Conservation (phyloP, 2,888 invertebrate genomes). For the Ceriagrion tenellum region DNA sequence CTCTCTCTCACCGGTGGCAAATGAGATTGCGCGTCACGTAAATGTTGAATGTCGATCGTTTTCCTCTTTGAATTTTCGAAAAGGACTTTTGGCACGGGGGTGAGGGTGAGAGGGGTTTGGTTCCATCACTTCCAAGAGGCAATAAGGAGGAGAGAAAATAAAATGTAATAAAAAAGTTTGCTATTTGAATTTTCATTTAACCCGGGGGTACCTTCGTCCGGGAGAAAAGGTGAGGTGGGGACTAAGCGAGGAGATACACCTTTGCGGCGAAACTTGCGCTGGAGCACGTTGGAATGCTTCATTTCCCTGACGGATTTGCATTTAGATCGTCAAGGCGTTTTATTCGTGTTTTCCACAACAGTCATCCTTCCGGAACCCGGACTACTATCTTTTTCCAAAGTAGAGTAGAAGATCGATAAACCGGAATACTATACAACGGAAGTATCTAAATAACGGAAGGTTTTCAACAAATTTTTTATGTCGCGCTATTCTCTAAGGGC, state of each 20-base stretch:
- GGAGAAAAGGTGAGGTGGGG: neutral
- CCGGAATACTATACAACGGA: too few relatives aligned
- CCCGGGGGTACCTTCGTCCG: neutral
- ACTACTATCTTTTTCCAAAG: too few relatives aligned
- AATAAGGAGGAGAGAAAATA: neutral
- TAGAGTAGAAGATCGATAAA: too few relatives aligned
- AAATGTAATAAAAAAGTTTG: neutral
- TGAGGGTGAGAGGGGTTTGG: too few relatives aligned
- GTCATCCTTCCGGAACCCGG: too few relatives aligned
- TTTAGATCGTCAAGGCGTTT: neutral
- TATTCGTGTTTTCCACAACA: neutral
- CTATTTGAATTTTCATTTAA: neutral
- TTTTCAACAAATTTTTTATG: too few relatives aligned
- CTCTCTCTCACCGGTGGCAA: too few relatives aligned
- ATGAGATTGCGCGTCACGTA: neutral
- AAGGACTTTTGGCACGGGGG: neutral
- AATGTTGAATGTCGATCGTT: neutral
- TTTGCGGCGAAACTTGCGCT: neutral
- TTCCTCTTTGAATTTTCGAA: neutral
- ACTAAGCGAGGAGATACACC: neutral
- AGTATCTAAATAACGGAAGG: too few relatives aligned
- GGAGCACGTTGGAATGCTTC: neutral
- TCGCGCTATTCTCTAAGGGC: too few relatives aligned
- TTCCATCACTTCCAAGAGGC: neutral
- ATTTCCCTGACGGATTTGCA: neutral